phyloP scores from a whole-genome alignment of 2,113 vertebrate species.

The Hipposideros armiger region DNA sequence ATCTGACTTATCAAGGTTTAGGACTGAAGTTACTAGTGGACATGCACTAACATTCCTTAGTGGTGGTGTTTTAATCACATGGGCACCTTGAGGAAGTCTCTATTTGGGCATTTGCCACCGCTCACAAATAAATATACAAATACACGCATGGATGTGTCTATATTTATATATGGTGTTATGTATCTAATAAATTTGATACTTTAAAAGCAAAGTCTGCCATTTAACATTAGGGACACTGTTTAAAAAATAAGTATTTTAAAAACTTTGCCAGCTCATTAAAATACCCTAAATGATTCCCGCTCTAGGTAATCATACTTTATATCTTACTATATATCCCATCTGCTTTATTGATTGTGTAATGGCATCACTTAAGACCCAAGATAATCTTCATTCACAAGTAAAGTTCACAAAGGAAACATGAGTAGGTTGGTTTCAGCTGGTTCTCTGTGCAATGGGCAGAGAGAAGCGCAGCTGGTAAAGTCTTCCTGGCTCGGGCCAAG shows the following conservation, averaged over 20 bases:
- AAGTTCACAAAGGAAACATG: slow-evolving; percentile 18
- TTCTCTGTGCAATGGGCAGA: background rate
- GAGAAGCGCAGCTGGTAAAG: background rate
- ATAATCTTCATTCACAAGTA: background rate
- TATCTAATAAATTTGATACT: background rate
- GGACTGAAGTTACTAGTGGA: slow-evolving; percentile 21
- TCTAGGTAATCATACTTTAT: background rate
- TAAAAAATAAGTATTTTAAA: background rate
- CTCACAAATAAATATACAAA: background rate
- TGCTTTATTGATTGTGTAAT: background rate
- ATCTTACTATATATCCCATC: background rate
- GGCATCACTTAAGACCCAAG: background rate
- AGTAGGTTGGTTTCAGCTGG: background rate
- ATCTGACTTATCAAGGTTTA: slow-evolving; percentile 37
- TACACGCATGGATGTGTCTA: too few species aligned
- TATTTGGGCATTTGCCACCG: background rate
- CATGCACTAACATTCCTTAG: background rate
- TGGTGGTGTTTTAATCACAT: background rate
- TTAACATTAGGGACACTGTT: background rate
- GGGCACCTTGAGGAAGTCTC: background rate
- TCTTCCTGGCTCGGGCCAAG: background rate
- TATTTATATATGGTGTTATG: background rate
- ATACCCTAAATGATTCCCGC: background rate
- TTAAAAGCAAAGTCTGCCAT: background rate
- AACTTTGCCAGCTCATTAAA: slow-evolving; percentile 40